Conservation (phyloP, 1,140 invertebrate genomes). For the Anagrus nilaparvatae region DNA sequence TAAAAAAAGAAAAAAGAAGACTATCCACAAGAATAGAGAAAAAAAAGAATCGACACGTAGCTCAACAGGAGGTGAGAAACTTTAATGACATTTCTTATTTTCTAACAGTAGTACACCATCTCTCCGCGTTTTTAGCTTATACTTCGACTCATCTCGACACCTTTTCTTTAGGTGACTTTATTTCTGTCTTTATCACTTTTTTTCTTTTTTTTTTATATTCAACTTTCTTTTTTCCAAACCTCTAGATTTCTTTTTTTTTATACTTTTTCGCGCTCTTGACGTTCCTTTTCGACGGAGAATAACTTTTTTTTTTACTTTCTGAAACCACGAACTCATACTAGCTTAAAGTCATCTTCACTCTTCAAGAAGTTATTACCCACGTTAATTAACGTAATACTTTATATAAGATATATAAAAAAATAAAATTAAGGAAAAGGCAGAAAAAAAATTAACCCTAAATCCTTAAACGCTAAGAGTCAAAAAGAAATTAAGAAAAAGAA, state of each 20-base stretch:
- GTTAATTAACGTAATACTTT: conserved; percentile 15
- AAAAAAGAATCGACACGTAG: conserved; percentile 22
- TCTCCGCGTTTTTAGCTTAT: conserved; percentile 10
- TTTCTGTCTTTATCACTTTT: conserved; percentile 8
- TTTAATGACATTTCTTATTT: conserved; percentile 31
- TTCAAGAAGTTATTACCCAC: conserved; percentile 7
- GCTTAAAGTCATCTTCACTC: conserved; percentile 5
- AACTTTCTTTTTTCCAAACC: too few relatives aligned
- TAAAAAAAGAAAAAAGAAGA: too few relatives aligned
- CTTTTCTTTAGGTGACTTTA: conserved; percentile 11
- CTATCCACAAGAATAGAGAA: too few relatives aligned
- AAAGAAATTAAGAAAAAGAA: too few relatives aligned
- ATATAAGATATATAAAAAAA: too few relatives aligned
- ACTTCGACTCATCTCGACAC: conserved; percentile 14
- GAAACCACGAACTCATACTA: neutral
- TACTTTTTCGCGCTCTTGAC: neutral
- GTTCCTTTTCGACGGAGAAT: neutral
- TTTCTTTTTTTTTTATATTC: conserved; percentile 5
- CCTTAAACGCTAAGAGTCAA: too few relatives aligned
- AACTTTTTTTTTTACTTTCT: neutral
- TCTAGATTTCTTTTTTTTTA: too few relatives aligned
- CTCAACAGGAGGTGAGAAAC: conserved; percentile 19
- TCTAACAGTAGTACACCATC: conserved; percentile 16
- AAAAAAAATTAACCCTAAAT: too few relatives aligned
- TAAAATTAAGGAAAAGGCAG: too few relatives aligned